Conservation (phyloP, 2,797 vertebrate species). For the Semotilus atromaculatus region DNA sequence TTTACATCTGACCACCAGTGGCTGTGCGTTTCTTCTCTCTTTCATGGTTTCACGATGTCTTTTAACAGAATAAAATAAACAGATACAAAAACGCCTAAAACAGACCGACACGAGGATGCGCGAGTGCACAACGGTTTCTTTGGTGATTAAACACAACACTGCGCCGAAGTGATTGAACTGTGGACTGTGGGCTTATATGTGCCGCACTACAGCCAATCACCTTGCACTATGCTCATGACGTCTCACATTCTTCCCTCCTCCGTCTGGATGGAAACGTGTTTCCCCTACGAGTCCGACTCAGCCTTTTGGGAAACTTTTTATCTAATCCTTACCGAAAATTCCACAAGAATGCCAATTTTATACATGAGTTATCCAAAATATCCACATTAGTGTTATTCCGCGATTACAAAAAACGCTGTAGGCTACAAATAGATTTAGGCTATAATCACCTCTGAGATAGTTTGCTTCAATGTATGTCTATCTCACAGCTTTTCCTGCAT, state of each 20-base stretch:
- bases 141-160: background rate
- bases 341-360: background rate
- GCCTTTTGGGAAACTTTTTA: slow-evolving; percentile 38
- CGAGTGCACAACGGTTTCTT: slow-evolving; percentile 34
- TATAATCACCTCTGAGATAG: background rate
- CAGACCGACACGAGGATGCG: slow-evolving; percentile 16
- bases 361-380: background rate
- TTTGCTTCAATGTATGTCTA: background rate
- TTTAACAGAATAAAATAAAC: slow-evolving; percentile 16
- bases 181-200: slow-evolving; percentile 76
- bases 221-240: slow-evolving; percentile 62
- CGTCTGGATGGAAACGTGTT: slow-evolving; percentile 47
- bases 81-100: background rate
- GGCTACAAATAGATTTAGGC: background rate
- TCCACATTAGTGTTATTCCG: background rate
- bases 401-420: background rate
- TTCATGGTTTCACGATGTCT: slow-evolving; percentile 78
- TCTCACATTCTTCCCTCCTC: slow-evolving; percentile 49
- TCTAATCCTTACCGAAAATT: background rate
- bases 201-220: slow-evolving; percentile 73
- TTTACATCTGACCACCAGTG: slow-evolving; percentile 91
- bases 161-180: slow-evolving; percentile 75
- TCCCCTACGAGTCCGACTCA: slow-evolving; percentile 42
- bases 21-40: slow-evolving; percentile 87
- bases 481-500: slow-evolving; percentile 5